Evolutionary conservation across 92 coral and sea anemone genomes (phyloP).

Genomic region (Siderastrea siderea): DNA sequence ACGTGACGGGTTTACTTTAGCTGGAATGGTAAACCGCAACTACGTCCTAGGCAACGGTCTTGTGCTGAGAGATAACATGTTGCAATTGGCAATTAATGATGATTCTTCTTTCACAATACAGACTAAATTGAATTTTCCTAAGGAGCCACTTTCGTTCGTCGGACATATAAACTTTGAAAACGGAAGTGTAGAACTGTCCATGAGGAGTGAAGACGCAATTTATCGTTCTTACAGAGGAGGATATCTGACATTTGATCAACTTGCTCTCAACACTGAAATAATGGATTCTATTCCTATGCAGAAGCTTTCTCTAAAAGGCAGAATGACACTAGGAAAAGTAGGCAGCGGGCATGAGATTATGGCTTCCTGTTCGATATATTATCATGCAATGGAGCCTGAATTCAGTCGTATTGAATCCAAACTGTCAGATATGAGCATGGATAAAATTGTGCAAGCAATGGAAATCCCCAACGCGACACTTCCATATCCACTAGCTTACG

Average conservation of each 20-base stretch:
- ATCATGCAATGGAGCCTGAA: conserved; percentile 79
- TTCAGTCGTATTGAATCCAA: conserved; percentile 82
- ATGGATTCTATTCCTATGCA: conserved; percentile 84
- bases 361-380: conserved; percentile 82
- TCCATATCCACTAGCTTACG: conserved; percentile 80
- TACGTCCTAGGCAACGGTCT: conserved; percentile 88
- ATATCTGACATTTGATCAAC: conserved; percentile 77
- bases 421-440: conserved; percentile 78
- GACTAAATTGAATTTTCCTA: conserved; percentile 76
- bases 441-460: conserved; percentile 79
- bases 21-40: conserved; percentile 82
- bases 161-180: conserved; percentile 85
- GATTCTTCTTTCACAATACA: conserved; percentile 74
- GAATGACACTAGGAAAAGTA: conserved; percentile 80
- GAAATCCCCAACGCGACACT: conserved; percentile 82
- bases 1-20: conserved; percentile 77
- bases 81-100: conserved; percentile 76
- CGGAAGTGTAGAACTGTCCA: conserved; percentile 78
- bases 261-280: conserved; percentile 79
- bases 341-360: conserved; percentile 67
- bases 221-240: conserved; percentile 79
- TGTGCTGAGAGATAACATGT: conserved; percentile 83
- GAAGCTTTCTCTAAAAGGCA: conserved; percentile 74
- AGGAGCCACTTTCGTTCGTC: conserved; percentile 81
- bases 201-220: conserved; percentile 84